These are phyloP conservation scores for Heliconius charithonia DNA, from an alignment of 2,888 invertebrate genomes.

Conservation along the genomic window DNA sequence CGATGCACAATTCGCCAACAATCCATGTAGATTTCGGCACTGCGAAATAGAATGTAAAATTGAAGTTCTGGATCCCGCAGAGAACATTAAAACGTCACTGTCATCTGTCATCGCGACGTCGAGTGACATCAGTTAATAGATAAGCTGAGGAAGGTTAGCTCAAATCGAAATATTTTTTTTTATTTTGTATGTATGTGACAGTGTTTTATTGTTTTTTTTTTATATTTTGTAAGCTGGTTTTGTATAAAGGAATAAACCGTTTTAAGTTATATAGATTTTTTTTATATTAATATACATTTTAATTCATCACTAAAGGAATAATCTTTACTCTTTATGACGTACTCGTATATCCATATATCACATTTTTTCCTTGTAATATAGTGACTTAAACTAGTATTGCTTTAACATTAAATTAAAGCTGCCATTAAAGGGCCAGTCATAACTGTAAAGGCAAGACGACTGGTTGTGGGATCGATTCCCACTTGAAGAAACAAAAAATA, in stretches of 20 bases:
- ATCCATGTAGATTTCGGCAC: constrained; percentile 24
- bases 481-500: no score
- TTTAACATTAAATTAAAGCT: no score
- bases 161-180: constrained; percentile 4
- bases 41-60: constrained; percentile 40
- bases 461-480: no score
- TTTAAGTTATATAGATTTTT: neutral
- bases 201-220: neutral
- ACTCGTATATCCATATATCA: no score
- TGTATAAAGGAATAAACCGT: neutral
- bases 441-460: no score
- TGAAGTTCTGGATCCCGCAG: constrained; percentile 33
- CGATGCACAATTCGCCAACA: constrained; percentile 25
- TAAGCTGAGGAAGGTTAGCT: constrained; percentile 22
- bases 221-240: neutral
- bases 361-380: no score
- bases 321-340: no score
- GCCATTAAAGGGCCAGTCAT: no score
- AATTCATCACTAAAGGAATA: no score
- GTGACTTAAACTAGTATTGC: no score
- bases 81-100: constrained; percentile 41
- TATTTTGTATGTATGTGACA: neutral
- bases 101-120: constrained; percentile 35
- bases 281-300: no score
- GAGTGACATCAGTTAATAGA: constrained; percentile 35